Conservation (phyloP, 2,113 vertebrate species). For the Cynopterus brachyotis region DNA sequence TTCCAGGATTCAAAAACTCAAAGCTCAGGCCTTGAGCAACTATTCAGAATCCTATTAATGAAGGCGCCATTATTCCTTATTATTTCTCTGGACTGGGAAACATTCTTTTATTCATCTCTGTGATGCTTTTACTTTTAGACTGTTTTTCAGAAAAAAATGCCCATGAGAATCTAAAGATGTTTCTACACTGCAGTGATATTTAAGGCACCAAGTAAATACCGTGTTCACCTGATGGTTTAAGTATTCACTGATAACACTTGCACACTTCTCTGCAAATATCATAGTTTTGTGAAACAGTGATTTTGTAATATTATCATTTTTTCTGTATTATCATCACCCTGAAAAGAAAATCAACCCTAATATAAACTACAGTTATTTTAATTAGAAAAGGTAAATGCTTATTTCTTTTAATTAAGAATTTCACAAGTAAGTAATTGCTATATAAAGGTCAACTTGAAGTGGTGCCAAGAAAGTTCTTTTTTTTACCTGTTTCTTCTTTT, state of each 20-base stretch:
- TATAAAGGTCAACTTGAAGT: background rate
- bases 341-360: background rate
- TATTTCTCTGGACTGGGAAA: background rate
- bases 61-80: background rate
- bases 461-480: background rate
- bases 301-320: background rate
- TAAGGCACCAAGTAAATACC: background rate
- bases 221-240: background rate
- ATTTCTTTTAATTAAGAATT: slow-evolving; percentile 7
- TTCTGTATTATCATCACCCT: background rate
- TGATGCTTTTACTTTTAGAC: slow-evolving; percentile 5
- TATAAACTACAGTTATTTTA: background rate
- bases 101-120: background rate
- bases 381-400: background rate
- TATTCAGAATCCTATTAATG: background rate
- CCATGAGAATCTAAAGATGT: background rate
- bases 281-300: background rate
- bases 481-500: background rate
- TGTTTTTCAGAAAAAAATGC: background rate
- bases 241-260: background rate
- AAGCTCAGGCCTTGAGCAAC: background rate
- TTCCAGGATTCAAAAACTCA: slow-evolving; percentile 17
- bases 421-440: background rate
- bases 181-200: background rate
- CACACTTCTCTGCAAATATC: background rate